A percentile compares a stretch with the other conserved stretches of the same genome.
Conservation (phyloP, 2,113 vertebrate genomes). For the Sclerurus mexicanus region DNA sequence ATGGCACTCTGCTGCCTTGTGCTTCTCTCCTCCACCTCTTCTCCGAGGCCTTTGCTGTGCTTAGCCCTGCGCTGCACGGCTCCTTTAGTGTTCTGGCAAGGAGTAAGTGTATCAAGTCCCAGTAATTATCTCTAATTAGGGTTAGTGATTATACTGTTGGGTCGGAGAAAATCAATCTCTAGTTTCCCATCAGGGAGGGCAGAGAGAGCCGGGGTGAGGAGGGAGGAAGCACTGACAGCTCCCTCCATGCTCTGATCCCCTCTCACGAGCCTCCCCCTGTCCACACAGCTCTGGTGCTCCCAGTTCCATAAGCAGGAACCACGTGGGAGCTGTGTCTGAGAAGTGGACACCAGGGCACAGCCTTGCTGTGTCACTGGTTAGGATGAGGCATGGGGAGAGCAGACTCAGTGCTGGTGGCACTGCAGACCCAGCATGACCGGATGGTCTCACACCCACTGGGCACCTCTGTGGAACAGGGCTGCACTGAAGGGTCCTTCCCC, state of each 20-base stretch:
- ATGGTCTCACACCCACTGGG: neutral
- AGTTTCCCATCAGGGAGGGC: slow-evolving; percentile 84
- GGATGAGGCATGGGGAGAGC: neutral
- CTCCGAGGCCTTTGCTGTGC: neutral
- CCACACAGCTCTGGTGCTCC: neutral
- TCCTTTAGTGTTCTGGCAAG: slow-evolving; percentile 87
- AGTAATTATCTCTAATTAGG: slow-evolving; percentile 99
- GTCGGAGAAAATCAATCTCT: slow-evolving; percentile 93
- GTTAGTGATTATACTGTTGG: slow-evolving; percentile 98
- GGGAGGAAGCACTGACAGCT: slow-evolving; percentile 41
- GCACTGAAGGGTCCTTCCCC: neutral
- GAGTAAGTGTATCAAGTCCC: slow-evolving; percentile 94
- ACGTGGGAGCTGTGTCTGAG: neutral
- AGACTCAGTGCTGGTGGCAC: neutral
- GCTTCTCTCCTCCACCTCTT: neutral
- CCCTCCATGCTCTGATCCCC: neutral
- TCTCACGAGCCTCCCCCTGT: neutral
- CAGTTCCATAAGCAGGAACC: neutral
- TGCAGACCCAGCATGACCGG: accelerated
- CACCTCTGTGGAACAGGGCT: neutral
- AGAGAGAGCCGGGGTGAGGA: slow-evolving; percentile 69
- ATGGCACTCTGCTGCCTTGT: neutral
- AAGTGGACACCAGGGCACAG: accelerated
- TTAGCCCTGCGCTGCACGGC: slow-evolving; percentile 38
- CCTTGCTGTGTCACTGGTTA: accelerated